Conservation (phyloP, 1,140 invertebrate species). For the Brachionus angularis region DNA sequence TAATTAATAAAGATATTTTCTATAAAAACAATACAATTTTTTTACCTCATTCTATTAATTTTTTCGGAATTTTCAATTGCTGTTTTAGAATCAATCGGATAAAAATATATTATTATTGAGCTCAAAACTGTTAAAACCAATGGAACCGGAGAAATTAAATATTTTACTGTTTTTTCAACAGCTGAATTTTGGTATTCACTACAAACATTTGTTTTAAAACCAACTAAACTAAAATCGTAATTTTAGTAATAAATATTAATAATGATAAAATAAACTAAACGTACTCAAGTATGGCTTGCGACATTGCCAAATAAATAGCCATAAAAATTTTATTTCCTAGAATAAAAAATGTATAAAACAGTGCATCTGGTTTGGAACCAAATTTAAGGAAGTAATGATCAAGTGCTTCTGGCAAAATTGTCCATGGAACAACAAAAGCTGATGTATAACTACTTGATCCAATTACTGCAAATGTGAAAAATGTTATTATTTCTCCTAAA, state of each 20-base stretch:
- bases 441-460: constrained; percentile 13
- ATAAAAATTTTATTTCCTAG: constrained; percentile 32
- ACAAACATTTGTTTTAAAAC: constrained; percentile 16
- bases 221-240: neutral
- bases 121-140: neutral
- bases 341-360: constrained; percentile 38
- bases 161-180: neutral
- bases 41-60: neutral
- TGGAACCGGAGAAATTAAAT: neutral
- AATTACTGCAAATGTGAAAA: constrained; percentile 8
- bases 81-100: constrained; percentile 36
- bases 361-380: constrained; percentile 5
- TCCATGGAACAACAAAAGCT: constrained; percentile 17
- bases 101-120: constrained; percentile 2
- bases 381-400: constrained; percentile 37
- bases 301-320: constrained; percentile 35
- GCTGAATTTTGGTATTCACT: neutral
- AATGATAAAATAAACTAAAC: neutral
- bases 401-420: constrained; percentile 29
- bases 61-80: constrained; percentile 9
- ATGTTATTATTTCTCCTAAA: constrained; percentile 20
- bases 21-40: too few species aligned
- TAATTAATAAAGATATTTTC: too few species aligned
- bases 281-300: constrained; percentile 31
- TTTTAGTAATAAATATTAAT: neutral